Evolutionary conservation across 2,888 invertebrate species (phyloP), one percentile per base, ranked within the genome.

Genomic region (Caenorhabditis panamensis): DNA sequence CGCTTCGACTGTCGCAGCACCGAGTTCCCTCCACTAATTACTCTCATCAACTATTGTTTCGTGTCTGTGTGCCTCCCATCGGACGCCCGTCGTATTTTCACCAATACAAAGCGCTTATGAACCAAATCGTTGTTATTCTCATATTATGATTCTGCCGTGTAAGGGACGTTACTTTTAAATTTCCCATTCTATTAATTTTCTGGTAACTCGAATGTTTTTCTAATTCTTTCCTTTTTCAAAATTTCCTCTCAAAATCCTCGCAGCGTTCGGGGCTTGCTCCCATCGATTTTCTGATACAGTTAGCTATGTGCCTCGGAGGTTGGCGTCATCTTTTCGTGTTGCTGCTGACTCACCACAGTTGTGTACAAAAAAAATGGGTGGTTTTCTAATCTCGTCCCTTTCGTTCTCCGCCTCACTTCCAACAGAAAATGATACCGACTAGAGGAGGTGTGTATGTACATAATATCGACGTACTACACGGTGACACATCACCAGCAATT

Each of bases 1-100:
- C 75, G 75, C 75, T 75, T 75, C 75, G 75, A 66, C 75, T 75
- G 75, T 75, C 75, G 75, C 66, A 73, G 66, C 75, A 58, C 59
- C 75, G 75, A 75, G 75, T 75, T 75, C 66, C 47, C 59, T 66
- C 66, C 66, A 66, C 75, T 75, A 75, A 75, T 75, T 75, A 75
- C 75, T 75, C 75, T 75, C 75, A 75, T 75, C 75, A 75, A 75
- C 75, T 75, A 75, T 75, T 75, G 75, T 75, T 75, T 75, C 75
- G 59, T 67, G 49, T 28, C 41, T 54, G 24, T n/a, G 37, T 61
- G 28, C 51, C 47, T 9, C 37, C 13, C 47, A 36, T 22, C 54
- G 66, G 59, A 59, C 73, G 56, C 51, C 58, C 53, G 20, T 47
- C 59, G 36, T 59, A 36, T 47, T 61, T 75, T 59, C 54, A 20